Base-by-base conservation (phyloP, 2,888 invertebrate genomes). In the Alloscopus bannaensis region DNA sequence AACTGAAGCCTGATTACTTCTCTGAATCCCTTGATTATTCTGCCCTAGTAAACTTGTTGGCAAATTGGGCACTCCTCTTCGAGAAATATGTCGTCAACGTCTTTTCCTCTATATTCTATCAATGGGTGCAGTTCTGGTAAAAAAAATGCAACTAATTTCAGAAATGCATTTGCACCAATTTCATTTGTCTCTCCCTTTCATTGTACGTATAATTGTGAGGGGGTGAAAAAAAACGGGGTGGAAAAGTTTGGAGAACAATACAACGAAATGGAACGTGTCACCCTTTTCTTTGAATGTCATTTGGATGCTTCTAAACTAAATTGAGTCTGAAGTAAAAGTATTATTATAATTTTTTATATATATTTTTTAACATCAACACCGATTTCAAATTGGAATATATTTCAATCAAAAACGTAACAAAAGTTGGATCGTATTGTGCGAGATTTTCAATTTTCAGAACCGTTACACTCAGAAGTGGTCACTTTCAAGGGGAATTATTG, bases 1-100 rank as follows among this genome's bases (percentile, higher is more conserved):
- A 26, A 6, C 11, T 55, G 20, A 59, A 31, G 31, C 59, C n/a
- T n/a, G 31, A 16, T n/a, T 13, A n/a, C 22, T 22, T 59, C 40
- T 29, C 13, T 16, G 26, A 72, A 72, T 64, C 62, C 13, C 31
- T 40, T 72, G 64, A 72, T 72, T 64, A 64, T 72, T 72, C 72
- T 72, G 64, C 64, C 72, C 72, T 29, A 72, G 55, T 72, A 72
- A 72, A 40, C 45, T 50, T 20, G 26, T 31, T 66, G 24, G 36
- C 22, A 26, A 24, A 36, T 18, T n/a, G n/a, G n/a, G n/a, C n/a
- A n/a, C n/a, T n/a, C n/a, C n/a, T n/a, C n/a, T n/a, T n/a, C n/a
- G n/a, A n/a, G n/a, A n/a, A n/a, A n/a, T n/a, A n/a, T n/a, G n/a
- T n/a, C n/a, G n/a, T n/a, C n/a, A n/a, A n/a, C n/a, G n/a, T n/a